These are phyloP conservation scores for Drosophila borborema DNA, from an alignment of 2,888 invertebrate species.

Conservation along the genomic window DNA sequence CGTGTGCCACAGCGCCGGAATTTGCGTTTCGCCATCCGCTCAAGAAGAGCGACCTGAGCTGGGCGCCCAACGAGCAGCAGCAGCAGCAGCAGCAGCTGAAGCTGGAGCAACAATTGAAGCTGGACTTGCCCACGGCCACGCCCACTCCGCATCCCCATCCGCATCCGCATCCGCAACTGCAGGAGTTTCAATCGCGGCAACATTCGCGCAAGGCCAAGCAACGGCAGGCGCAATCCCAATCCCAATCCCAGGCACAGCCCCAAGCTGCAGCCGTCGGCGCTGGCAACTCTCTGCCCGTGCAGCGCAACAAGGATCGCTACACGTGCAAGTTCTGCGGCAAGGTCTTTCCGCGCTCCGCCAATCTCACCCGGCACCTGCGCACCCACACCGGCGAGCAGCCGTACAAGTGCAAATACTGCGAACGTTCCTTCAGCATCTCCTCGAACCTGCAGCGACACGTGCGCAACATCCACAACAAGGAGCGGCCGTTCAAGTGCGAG, in stretches of 20 bases:
- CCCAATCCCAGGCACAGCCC: slow-evolving; percentile 2
- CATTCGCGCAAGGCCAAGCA: slow-evolving; percentile 65
- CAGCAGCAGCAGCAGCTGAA: slow-evolving; percentile 23
- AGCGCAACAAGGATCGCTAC: slow-evolving; percentile 93
- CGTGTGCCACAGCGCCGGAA: slow-evolving; percentile 85
- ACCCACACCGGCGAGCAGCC: slow-evolving; percentile 99
- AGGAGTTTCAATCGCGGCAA: slow-evolving; percentile 69
- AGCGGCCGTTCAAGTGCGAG: slow-evolving; percentile 98
- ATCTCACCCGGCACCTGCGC: slow-evolving; percentile 97
- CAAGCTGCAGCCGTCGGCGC: slow-evolving; percentile 87
- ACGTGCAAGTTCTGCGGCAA: slow-evolving; percentile 99
- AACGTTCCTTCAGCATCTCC: slow-evolving; percentile 99
- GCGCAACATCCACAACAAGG: slow-evolving; percentile 99
- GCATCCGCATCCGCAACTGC: slow-evolving; percentile 67
- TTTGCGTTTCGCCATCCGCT: slow-evolving; percentile 87
- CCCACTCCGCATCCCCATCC: slow-evolving; percentile 60
- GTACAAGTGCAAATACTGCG: slow-evolving; percentile 99
- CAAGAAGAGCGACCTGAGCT: slow-evolving; percentile 69
- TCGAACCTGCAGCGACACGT: slow-evolving; percentile 99
- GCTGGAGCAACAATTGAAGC: slow-evolving; percentile 20
- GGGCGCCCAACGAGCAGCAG: slow-evolving; percentile 45
- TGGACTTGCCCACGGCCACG: slow-evolving; percentile 15
- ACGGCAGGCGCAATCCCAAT: slow-evolving; percentile 42
- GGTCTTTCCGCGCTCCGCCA: slow-evolving; percentile 98
- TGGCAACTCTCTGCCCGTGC: slow-evolving; percentile 6